Evolutionary conservation across 2,797 vertebrate species (phyloP).

Genomic region (Paedocypris micromegethes): DNA sequence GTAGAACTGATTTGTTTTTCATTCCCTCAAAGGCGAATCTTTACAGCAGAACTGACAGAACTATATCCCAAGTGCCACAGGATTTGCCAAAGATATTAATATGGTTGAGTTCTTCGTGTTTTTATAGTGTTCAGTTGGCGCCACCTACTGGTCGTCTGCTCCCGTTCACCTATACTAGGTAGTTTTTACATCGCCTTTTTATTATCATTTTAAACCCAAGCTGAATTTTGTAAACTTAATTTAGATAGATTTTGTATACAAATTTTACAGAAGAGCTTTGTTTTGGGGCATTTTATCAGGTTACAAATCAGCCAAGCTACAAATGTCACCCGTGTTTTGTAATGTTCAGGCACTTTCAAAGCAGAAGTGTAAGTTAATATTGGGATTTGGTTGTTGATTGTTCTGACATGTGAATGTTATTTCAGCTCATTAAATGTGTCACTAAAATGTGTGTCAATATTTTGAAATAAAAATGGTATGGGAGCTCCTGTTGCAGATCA

Average conservation of each 20-base stretch:
- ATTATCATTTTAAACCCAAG: background rate
- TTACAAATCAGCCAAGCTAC: conserved; percentile 2
- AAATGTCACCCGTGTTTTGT: background rate
- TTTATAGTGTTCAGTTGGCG: background rate
- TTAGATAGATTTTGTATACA: conserved; percentile 12
- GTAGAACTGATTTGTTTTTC: background rate
- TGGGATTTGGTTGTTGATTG: conserved; percentile 20
- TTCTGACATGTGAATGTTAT: conserved; percentile 4
- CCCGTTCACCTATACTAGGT: background rate
- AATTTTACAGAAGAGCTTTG: background rate
- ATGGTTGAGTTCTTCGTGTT: background rate
- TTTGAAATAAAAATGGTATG: conserved; percentile 26
- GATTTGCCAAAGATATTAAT: background rate
- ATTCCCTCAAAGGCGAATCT: background rate
- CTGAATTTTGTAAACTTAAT: conserved; percentile 14
- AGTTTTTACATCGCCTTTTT: background rate
- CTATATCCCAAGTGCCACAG: conserved; percentile 39
- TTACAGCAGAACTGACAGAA: conserved; percentile 29
- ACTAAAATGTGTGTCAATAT: background rate
- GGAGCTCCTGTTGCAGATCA: background rate
- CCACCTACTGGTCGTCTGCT: conserved; percentile 16
- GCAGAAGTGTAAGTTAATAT: conserved; percentile 4
- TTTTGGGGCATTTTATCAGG: conserved; percentile 6
- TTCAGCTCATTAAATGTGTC: conserved; percentile 5
- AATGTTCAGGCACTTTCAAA: conserved; percentile 8